Percentiles rank a stretch among this genome's conserved stretches.
phyloP scores from a whole-genome alignment of 2,888 invertebrate genomes.

The Mesochorus sp. region DNA sequence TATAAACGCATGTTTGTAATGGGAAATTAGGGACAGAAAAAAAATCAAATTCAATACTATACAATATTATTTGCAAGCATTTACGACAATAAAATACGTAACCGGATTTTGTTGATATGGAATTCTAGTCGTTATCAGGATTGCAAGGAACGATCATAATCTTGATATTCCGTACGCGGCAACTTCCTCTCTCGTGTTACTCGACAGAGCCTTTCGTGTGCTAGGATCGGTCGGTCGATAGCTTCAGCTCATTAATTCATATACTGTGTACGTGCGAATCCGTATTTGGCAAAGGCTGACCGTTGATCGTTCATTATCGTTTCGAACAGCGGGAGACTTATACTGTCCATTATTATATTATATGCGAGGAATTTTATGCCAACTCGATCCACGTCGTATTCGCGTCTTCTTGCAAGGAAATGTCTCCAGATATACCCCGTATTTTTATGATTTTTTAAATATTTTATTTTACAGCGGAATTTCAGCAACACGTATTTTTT shows the following conservation, averaged over 20 bases:
- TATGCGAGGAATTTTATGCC: constrained; percentile 7
- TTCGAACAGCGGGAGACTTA: constrained; percentile 17
- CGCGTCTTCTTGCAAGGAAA: no score
- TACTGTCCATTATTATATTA: constrained; percentile 8
- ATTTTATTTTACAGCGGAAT: no score
- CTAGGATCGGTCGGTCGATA: background rate
- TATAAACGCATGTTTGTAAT: no score
- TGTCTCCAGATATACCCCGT: no score
- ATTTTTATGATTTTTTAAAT: no score
- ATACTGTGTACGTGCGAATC: constrained; percentile 52
- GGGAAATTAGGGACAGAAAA: no score
- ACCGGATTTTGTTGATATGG: background rate
- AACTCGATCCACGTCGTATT: no score
- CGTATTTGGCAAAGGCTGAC: constrained; percentile 53
- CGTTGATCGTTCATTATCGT: constrained; percentile 40
- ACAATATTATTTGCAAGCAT: background rate
- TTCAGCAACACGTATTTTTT: no score
- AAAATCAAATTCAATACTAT: no score
- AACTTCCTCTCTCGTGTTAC: constrained; percentile 35
- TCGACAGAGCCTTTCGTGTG: constrained; percentile 12
- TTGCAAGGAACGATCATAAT: constrained; percentile 27
- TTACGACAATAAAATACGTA: background rate
- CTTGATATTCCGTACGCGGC: constrained; percentile 42
- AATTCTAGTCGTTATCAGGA: background rate
- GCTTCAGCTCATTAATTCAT: constrained; percentile 50